Evolutionary conservation across 2,797 vertebrate genomes (phyloP), one percentile per base, ranked within the genome.

Genomic region (Moxostoma hubbsi): DNA sequence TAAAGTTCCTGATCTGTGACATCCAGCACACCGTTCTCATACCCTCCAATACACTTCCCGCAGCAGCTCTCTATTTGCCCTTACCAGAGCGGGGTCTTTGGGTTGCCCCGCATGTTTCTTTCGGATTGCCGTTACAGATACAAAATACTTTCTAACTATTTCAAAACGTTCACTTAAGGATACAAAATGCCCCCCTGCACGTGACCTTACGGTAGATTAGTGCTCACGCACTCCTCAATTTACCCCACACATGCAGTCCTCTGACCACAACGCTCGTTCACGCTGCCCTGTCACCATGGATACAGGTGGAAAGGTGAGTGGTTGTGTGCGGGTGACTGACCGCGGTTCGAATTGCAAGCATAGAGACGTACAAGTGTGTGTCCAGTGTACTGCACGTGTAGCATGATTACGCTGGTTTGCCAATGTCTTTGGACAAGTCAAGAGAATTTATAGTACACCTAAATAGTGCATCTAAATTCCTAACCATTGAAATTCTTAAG

Each of bases 271-370:
- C 12, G 47, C 68, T 68, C 66, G 59, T 51, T 71, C 84, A 80
- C 75, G 73, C 82, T 58, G 55, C 78, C 81, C 84, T 86, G 85
- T 87, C 55, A 0, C 81, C 9, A 81, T 53, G 81, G 87, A 63
- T 79, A 87, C 89, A 86, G 89, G 87, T 89, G 88, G 88, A 88
- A 88, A 90, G 86, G 82, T 87, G 82, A 84, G 85, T 80, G 87
- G 84, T 61, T 43, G 47, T 64, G 69, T 47, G 36, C 36, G 89
- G 90, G 89, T 84, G 76, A 77, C 69, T 82, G 82, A 73, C 79
- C 68, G 24, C 47, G 77, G 65, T 76, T 85, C 80, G 49, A 71
- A 62, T 85, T 82, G 65, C 84, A 54, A 11, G 67, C 10, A 1
- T 7, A 7, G 55, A 69, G 43, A 45, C 50, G 58, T 61, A 46